Evolutionary conservation across 2,888 invertebrate species (phyloP).

Genomic region (Parochlus steinenii): DNA sequence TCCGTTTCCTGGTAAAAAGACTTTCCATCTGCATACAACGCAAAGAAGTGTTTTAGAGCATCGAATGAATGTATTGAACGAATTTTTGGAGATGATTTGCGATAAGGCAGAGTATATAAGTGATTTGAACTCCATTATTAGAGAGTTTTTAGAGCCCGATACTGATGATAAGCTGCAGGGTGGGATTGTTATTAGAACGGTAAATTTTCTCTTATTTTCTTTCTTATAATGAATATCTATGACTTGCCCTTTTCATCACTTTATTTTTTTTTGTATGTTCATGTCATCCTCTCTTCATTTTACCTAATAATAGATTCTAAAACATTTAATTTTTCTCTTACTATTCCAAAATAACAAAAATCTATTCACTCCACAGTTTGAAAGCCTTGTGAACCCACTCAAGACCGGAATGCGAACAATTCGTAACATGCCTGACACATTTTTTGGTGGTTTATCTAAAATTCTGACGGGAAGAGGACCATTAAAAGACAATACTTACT

Average conservation of each 20-base stretch:
- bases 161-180: conserved; percentile 47
- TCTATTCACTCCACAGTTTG: conserved; percentile 26
- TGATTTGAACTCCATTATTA: conserved; percentile 32
- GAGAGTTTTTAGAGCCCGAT: conserved; percentile 50
- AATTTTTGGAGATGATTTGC: conserved; percentile 57
- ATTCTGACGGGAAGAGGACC: conserved; percentile 38
- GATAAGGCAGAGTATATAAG: conserved; percentile 39
- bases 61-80: conserved; percentile 64
- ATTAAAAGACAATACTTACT: conserved; percentile 19
- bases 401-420: conserved; percentile 58
- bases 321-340: too few species aligned
- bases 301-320: too few species aligned
- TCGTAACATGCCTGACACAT: conserved; percentile 59
- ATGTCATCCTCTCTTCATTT: background rate
- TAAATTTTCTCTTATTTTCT: conserved; percentile 21
- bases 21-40: conserved; percentile 87
- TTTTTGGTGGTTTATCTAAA: conserved; percentile 42
- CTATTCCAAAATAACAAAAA: background rate
- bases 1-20: conserved; percentile 81
- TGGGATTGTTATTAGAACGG: conserved; percentile 40
- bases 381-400: conserved; percentile 39
- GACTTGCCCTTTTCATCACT: background rate
- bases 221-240: conserved; percentile 1
- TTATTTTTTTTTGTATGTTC: background rate
- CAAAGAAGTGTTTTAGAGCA: conserved; percentile 69